A percentile compares a stretch with the other conserved stretches of the same genome.
Conservation (phyloP, 2,113 vertebrate species). For the Connochaetes taurinus region DNA sequence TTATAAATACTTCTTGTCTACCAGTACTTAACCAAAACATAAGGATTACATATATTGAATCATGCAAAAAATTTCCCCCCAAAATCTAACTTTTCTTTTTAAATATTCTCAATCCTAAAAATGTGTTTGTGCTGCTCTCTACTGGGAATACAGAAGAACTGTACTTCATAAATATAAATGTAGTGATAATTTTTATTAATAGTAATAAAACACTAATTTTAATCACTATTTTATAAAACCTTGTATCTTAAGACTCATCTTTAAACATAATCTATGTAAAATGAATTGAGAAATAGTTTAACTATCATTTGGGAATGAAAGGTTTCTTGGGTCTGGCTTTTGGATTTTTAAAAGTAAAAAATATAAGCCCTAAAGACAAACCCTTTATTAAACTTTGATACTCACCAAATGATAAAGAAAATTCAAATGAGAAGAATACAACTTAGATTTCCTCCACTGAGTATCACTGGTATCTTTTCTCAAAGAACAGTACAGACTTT, state of each 20-base stretch:
- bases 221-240: constrained; percentile 28
- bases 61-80: constrained; percentile 16
- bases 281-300: not conserved
- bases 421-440: constrained; percentile 17
- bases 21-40: constrained; percentile 70
- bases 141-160: constrained; percentile 65
- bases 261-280: constrained; percentile 2
- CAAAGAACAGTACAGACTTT: not conserved
- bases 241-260: not conserved
- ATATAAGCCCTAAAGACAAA: not conserved
- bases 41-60: constrained; percentile 52
- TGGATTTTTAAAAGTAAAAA: constrained; percentile 27
- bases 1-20: constrained; percentile 68
- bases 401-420: constrained; percentile 14
- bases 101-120: not conserved
- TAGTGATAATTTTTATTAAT: not conserved
- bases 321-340: not conserved
- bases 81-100: constrained; percentile 40
- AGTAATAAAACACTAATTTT: not conserved
- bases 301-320: not conserved
- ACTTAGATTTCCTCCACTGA: not conserved
- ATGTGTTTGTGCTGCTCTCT: constrained; percentile 82
- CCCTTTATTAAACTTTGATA: not conserved
- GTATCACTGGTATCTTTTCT: not conserved
- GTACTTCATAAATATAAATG: not conserved